Conservation (phyloP, 2,797 vertebrate species). For the Chelon labrosus region DNA sequence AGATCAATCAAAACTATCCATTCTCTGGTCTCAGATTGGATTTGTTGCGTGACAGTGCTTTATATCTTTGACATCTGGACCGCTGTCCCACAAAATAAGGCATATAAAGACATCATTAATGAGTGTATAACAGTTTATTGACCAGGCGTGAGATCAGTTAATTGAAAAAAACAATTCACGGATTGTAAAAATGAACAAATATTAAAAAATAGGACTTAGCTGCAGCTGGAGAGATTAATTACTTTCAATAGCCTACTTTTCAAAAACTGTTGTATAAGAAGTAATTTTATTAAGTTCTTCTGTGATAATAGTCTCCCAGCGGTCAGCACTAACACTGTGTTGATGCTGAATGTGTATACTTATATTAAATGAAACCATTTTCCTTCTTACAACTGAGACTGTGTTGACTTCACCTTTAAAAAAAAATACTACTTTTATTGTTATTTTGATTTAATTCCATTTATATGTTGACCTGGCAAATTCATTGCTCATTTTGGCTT, state of each 20-base stretch:
- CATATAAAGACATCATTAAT: neutral
- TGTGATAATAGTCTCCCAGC: neutral
- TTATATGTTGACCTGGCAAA: constrained; percentile 22
- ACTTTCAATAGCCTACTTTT: neutral
- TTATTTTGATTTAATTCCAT: constrained; percentile 33
- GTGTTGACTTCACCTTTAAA: neutral
- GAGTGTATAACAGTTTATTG: constrained; percentile 11
- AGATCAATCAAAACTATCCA: neutral
- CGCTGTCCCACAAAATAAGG: neutral
- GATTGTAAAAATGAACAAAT: neutral
- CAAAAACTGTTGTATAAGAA: too few species aligned
- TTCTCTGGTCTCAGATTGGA: neutral
- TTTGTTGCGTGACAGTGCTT: neutral
- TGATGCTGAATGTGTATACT: constrained; percentile 11
- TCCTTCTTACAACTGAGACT: neutral
- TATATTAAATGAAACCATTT: neutral
- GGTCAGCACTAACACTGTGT: neutral
- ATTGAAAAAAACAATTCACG: neutral
- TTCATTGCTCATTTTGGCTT: constrained; percentile 2
- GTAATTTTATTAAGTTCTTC: too few species aligned
- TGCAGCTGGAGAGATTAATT: neutral
- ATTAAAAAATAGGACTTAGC: neutral
- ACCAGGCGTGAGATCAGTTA: neutral
- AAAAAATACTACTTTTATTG: too few species aligned
- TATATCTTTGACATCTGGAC: neutral